Evolutionary conservation across 2,888 invertebrate species (phyloP), one percentile per base, ranked within the genome.

Genomic region (Orthosia cruda): DNA sequence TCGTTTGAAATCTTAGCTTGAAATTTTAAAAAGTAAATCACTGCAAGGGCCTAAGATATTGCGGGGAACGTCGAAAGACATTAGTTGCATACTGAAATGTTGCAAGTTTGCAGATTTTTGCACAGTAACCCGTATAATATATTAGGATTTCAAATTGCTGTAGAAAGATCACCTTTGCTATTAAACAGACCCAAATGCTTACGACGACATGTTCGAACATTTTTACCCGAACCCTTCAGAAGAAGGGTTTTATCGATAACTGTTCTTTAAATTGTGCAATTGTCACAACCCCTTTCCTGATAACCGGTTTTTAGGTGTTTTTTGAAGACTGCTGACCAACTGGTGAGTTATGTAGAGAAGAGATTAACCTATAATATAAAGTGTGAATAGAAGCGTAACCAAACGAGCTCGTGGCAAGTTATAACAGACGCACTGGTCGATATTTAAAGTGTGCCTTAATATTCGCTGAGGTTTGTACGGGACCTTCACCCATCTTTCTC

Each of bases 251-350:
- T 40, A 16, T 49, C 20, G 20, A 5, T 11, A 69, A 20, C 15
- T 40, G 40, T 50, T 69, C 20, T 32, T 13, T 32, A 66, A 66
- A 66, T 15, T 11, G 1, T 15, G 20, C 15, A 18, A 50, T 69
- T n/a, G 18, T 13, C 49, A 18, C 20, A 20, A 69, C 20, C 50
- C 32, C 11, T 69, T 69, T 50, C 67, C 18, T 66, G 67, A 66
- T 5, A 15, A 18, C 20, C 20, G 11, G 15, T 40, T 49, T n/a
- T 20, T 11, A 50, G 16, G 15, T 15, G 5, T 16, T 16, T 0
- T 3, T 4, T n/a, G n/a, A n/a, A n/a, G n/a, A n/a, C n/a, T n/a
- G n/a, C n/a, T n/a, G n/a, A n/a, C n/a, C n/a, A n/a, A n/a, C n/a
- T n/a, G n/a, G n/a, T n/a, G n/a, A n/a, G n/a, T n/a, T n/a, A n/a